Evolutionary conservation across 2,888 invertebrate species (phyloP).

Genomic region (Bhutanitis thaidina): DNA sequence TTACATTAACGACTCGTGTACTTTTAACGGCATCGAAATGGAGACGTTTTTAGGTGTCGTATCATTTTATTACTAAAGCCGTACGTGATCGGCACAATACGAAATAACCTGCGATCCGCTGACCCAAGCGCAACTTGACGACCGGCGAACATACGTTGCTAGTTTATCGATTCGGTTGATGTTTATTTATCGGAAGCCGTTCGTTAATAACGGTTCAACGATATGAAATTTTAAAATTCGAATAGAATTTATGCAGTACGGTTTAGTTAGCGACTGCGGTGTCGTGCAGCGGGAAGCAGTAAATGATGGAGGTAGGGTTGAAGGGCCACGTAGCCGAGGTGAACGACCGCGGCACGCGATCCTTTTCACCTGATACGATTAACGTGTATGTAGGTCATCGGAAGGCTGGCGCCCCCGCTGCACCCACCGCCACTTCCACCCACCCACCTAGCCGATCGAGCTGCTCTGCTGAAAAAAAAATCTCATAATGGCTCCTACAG

Average conservation of each 20-base stretch:
- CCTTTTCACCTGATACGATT: constrained; percentile 64
- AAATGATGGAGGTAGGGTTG: constrained; percentile 26
- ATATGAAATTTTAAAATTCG: neutral
- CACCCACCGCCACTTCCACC: constrained; percentile 30
- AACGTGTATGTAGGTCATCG: constrained; percentile 60
- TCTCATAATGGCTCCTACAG: neutral
- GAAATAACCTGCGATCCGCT: too few species aligned
- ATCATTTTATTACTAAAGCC: neutral
- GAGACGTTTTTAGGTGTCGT: too few species aligned
- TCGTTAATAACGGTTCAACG: too few species aligned
- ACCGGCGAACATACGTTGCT: too few species aligned
- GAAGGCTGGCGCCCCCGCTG: constrained; percentile 39
- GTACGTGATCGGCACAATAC: too few species aligned
- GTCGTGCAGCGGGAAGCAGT: neutral
- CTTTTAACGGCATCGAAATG: too few species aligned
- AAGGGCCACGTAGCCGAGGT: constrained; percentile 38
- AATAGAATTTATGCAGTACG: neutral
- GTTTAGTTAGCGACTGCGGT: constrained; percentile 23
- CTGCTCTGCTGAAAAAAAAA: neutral
- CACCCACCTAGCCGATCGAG: constrained; percentile 4
- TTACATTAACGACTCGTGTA: too few species aligned
- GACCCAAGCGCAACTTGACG: too few species aligned
- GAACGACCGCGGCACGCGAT: constrained; percentile 61
- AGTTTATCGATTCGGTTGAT: too few species aligned
- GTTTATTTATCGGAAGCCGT: too few species aligned